Evolutionary conservation across 2,797 vertebrate genomes (phyloP).

Genomic region (Agapornis canus): DNA sequence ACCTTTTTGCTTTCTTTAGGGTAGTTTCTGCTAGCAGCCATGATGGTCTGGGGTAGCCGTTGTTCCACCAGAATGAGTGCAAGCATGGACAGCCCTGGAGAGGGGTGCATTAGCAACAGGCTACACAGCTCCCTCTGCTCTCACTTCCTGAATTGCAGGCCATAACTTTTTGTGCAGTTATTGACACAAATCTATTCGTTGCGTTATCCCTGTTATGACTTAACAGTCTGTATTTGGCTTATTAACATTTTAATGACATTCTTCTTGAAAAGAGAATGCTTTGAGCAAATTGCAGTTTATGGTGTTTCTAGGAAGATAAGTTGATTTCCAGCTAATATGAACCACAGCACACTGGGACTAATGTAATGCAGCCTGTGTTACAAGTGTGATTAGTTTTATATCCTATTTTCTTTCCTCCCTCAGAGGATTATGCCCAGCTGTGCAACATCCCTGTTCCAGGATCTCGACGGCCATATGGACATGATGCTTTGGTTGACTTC

Average conservation of each 20-base stretch:
- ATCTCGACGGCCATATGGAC: conserved; percentile 83
- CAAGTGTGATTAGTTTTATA: conserved; percentile 30
- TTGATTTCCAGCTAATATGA: conserved; percentile 51
- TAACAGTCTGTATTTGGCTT: conserved; percentile 42
- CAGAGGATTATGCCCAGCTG: conserved; percentile 90
- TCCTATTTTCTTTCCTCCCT: conserved; percentile 20
- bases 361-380: conserved; percentile 28
- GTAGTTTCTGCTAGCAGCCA: background rate
- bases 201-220: background rate
- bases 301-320: conserved; percentile 56
- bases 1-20: background rate
- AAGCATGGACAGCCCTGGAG: background rate
- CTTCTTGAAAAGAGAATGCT: conserved; percentile 16
- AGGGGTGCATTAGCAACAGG: background rate
- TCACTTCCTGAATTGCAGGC: background rate
- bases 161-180: conserved; percentile 8
- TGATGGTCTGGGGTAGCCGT: background rate
- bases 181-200: conserved; percentile 14
- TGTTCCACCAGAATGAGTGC: background rate
- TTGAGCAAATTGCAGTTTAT: conserved; percentile 43
- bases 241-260: conserved; percentile 36
- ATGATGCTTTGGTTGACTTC: conserved; percentile 86
- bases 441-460: conserved; percentile 87
- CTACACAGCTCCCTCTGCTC: background rate
- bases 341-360: conserved; percentile 18